A percentile compares a stretch with the other conserved stretches of the same genome.
phyloP scores from a whole-genome alignment of 2,888 invertebrate species.

The Sesia apiformis region DNA sequence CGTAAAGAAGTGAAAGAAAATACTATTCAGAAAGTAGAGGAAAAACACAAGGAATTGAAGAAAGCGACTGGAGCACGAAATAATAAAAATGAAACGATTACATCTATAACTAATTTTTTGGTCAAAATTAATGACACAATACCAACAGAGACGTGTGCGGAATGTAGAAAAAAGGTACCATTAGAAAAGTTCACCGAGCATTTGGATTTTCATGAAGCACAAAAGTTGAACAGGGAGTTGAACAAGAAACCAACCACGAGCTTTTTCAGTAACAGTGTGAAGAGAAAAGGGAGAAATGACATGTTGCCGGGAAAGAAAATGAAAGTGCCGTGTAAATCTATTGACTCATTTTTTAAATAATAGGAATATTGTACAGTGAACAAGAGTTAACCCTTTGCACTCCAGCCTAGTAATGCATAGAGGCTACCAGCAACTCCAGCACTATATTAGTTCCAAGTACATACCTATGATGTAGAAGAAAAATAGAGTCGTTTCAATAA shows the following conservation, averaged over 20 bases:
- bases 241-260: conserved; percentile 51
- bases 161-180: conserved; percentile 79
- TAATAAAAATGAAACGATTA: conserved; percentile 28
- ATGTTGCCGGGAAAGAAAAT: conserved; percentile 43
- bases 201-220: conserved; percentile 89
- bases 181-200: conserved; percentile 81
- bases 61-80: conserved; percentile 8
- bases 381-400: too few species aligned
- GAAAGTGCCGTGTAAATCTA: conserved; percentile 53
- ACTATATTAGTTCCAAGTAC: too few species aligned
- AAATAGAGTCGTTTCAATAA: too few species aligned
- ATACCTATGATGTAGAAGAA: too few species aligned
- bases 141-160: conserved; percentile 73
- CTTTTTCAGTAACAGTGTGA: conserved; percentile 22
- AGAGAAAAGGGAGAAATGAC: conserved; percentile 46
- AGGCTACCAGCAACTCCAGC: too few species aligned
- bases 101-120: conserved; percentile 55
- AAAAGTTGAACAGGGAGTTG: conserved; percentile 80
- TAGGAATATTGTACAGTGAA: too few species aligned
- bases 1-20: conserved; percentile 33
- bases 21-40: conserved; percentile 9
- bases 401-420: too few species aligned
- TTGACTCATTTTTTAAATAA: conserved; percentile 53
- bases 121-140: conserved; percentile 49
- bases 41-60: conserved; percentile 12